Base-by-base conservation (phyloP, 2,113 vertebrate species). In the Ancistrus triradiatus region DNA sequence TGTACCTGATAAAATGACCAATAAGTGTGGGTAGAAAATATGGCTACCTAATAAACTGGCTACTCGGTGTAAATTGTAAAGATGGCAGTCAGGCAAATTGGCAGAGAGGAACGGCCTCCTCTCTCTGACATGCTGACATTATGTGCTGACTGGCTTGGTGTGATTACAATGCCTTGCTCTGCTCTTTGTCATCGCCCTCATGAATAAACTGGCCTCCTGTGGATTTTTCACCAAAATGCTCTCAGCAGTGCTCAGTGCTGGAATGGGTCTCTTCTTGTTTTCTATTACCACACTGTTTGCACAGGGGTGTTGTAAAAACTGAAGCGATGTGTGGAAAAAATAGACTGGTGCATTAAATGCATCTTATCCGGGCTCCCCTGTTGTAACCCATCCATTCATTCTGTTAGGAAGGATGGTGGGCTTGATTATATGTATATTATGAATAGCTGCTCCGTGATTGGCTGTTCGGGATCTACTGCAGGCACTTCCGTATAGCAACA, bases 401-500 rank as follows among this genome's bases (percentile, higher is more conserved):
- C 67, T 69, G 69, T 79, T 79, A 81, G 79, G 83, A 80, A 78
- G 77, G 63, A 79, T 79, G 65, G 73, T 77, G 81, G 83, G 74
- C 70, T 84, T 81, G 78, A 81, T 48, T 68, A 64, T 84, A 80
- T 63, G 35, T 84, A 81, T 83, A 82, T 84, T 81, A 85, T 80
- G 80, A 84, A 88, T 83, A 80, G 70, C 79, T 63, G 72, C 44
- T 22, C 50, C 3, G 15, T 77, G 84, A 87, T 87, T 88, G 85
- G 87, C 62, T 62, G 28, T 31, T 21, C 13, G 61, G 57, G 69
- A 69, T 81, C 80, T 82, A 74, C 77, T 58, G 71, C 74, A 65
- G 81, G 75, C 76, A 69, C 84, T 87, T 88, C 87, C 84, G 84
- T 84, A 82, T 88, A 85, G 87, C 87, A 88, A 88, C 85, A 88